A percentile compares a stretch with the other conserved stretches of the same genome.
phyloP scores from a whole-genome alignment of 2,888 invertebrate genomes.

The Bellardia bayeri region DNA sequence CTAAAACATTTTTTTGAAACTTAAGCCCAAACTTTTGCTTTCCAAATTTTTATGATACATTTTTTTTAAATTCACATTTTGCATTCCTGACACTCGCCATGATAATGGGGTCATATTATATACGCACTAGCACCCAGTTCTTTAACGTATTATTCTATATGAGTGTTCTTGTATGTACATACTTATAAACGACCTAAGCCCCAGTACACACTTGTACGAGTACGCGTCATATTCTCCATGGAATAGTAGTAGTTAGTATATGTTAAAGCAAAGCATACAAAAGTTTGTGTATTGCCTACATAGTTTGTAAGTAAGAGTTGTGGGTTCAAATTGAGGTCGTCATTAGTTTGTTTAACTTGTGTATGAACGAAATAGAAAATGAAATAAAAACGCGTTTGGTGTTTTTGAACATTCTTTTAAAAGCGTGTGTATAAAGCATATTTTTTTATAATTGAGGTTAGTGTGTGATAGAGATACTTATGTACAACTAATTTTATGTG shows the following conservation, averaged over 20 bases:
- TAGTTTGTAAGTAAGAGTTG: constrained; percentile 49
- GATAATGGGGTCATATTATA: constrained; percentile 22
- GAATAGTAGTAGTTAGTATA: constrained; percentile 14
- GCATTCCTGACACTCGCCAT: neutral
- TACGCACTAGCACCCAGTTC: constrained; percentile 47
- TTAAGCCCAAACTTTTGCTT: no score
- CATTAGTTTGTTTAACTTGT: constrained; percentile 56
- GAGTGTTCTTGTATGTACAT: neutral
- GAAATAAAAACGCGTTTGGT: constrained; percentile 54
- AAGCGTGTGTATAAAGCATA: constrained; percentile 21
- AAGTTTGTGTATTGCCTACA: constrained; percentile 13
- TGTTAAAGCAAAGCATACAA: neutral
- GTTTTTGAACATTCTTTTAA: constrained; percentile 26
- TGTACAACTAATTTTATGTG: constrained; percentile 40
- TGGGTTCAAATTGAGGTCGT: constrained; percentile 68
- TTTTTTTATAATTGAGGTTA: constrained; percentile 66
- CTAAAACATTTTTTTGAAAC: no score
- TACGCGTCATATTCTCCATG: neutral
- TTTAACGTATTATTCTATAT: neutral
- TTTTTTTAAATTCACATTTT: neutral
- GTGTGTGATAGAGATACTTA: constrained; percentile 66
- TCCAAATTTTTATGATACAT: no score
- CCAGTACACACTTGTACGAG: constrained; percentile 7
- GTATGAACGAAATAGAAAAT: neutral
- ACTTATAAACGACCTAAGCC: constrained; percentile 36